Evolutionary conservation across 2,113 vertebrate genomes (phyloP).

Genomic region (Gymnogyps californianus): DNA sequence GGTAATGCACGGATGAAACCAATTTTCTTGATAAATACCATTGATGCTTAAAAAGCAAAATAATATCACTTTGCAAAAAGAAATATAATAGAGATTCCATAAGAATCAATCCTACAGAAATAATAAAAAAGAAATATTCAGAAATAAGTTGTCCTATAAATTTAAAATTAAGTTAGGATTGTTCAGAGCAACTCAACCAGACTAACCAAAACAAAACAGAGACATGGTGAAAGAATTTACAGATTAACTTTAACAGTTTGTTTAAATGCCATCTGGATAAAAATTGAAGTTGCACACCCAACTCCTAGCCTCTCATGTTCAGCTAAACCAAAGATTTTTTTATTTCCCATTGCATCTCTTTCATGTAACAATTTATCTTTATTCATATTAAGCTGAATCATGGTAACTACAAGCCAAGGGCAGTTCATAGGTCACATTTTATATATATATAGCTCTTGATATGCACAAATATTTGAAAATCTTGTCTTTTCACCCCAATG

Average conservation of each 20-base stretch:
- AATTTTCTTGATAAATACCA: neutral
- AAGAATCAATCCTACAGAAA: neutral
- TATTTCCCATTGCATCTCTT: neutral
- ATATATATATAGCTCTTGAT: neutral
- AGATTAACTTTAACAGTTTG: neutral
- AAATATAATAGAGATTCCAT: neutral
- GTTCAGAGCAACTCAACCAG: fast-evolving
- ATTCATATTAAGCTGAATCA: neutral
- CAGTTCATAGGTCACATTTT: neutral
- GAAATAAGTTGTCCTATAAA: neutral
- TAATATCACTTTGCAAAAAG: neutral
- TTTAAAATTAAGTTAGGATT: neutral
- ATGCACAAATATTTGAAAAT: neutral
- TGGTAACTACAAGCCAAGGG: neutral
- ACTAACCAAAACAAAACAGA: neutral
- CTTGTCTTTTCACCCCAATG: neutral
- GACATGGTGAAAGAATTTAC: neutral
- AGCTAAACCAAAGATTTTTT: neutral
- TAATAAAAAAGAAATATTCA: neutral
- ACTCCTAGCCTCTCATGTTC: neutral
- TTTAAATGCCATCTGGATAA: neutral
- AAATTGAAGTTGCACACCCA: neutral
- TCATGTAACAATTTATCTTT: neutral
- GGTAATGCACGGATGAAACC: neutral
- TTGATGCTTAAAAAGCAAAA: neutral